Percentiles rank a stretch among this genome's conserved stretches.
These are phyloP conservation scores for Mesopsocus fuscifrons DNA, from an alignment of 2,888 invertebrate genomes.

Conservation along the genomic window DNA sequence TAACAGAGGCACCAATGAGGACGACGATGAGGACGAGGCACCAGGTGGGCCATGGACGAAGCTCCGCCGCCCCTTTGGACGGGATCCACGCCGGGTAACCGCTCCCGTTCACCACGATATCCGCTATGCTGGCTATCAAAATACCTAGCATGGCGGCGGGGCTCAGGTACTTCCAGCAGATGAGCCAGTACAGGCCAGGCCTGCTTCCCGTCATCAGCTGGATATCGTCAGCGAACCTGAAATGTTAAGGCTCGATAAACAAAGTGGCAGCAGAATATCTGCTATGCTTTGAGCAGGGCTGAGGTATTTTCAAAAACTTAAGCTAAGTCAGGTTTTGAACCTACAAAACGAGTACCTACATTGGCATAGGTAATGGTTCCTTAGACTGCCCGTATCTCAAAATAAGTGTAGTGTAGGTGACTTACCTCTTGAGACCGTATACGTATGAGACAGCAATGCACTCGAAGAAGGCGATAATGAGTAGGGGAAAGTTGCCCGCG, in stretches of 20 bases:
- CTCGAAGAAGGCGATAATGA: constrained; percentile 85
- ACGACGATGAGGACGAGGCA: constrained; percentile 52
- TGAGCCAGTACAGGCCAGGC: constrained; percentile 76
- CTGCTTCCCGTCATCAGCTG: constrained; percentile 85
- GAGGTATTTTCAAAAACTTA: no score
- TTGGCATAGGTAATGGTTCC: no score
- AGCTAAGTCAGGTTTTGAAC: no score
- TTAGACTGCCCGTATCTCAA: no score
- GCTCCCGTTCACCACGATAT: constrained; percentile 60
- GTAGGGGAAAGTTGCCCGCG: constrained; percentile 78
- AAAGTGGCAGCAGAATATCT: no score
- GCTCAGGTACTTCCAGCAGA: constrained; percentile 89
- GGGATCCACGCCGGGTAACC: constrained; percentile 73
- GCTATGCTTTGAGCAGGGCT: no score
- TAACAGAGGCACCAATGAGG: constrained; percentile 56
- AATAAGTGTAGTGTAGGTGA: no score
- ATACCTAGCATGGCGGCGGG: constrained; percentile 78
- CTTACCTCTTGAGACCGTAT: constrained; percentile 74
- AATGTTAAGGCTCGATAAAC: constrained; percentile 16
- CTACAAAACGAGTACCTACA: no score
- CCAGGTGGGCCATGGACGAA: constrained; percentile 77
- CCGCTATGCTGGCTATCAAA: constrained; percentile 60
- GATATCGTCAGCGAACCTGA: constrained; percentile 80
- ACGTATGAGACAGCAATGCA: constrained; percentile 85
- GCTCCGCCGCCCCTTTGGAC: constrained; percentile 47